Evolutionary conservation across 2,888 invertebrate species (phyloP).

Genomic region (Parnassius apollo): DNA sequence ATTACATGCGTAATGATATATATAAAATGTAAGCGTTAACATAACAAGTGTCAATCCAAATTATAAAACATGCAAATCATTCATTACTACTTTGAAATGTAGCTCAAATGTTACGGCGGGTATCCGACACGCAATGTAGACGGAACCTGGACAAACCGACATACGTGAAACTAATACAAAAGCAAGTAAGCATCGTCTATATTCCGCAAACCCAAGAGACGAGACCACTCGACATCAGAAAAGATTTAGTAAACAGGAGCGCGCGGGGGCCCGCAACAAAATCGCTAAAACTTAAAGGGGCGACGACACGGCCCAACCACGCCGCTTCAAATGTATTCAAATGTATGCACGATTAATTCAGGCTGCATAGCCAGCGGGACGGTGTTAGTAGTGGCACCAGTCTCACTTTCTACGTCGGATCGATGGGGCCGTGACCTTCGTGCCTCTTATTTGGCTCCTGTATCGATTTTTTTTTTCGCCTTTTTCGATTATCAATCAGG

Average conservation of each 20-base stretch:
- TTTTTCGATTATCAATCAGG: constrained; percentile 17
- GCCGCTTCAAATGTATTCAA: constrained; percentile 75
- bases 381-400: constrained; percentile 80
- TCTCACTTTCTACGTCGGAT: constrained; percentile 80
- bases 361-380: constrained; percentile 80
- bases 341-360: constrained; percentile 83
- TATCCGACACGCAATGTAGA: too few species aligned
- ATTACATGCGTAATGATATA: too few species aligned
- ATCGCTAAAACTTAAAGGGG: constrained; percentile 77
- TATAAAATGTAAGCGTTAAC: too few species aligned
- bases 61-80: too few species aligned
- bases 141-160: too few species aligned
- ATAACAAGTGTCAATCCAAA: too few species aligned
- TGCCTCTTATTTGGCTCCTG: constrained; percentile 73
- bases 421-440: constrained; percentile 81
- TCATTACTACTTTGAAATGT: too few species aligned
- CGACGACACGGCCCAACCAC: constrained; percentile 73
- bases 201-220: neutral
- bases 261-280: constrained; percentile 51
- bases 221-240: neutral
- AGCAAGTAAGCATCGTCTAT: too few species aligned
- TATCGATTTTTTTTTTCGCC: constrained; percentile 58
- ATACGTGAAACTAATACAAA: too few species aligned
- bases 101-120: too few species aligned
- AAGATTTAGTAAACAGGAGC: constrained; percentile 1